phyloP scores from a whole-genome alignment of 92 coral and sea anemone species.

The Scolanthus callimorphus region DNA sequence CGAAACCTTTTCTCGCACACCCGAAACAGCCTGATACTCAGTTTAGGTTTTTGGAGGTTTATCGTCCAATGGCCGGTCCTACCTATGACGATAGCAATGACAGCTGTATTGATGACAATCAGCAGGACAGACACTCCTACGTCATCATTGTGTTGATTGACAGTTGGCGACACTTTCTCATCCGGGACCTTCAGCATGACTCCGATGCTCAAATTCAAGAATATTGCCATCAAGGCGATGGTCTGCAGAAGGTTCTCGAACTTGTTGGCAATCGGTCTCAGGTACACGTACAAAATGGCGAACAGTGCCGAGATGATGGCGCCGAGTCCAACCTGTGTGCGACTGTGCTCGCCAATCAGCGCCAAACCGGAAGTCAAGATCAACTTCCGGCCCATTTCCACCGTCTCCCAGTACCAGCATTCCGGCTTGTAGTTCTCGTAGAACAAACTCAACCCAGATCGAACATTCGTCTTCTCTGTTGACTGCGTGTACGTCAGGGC shows the following conservation, averaged over 20 bases:
- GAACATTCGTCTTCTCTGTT: background rate
- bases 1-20: no score
- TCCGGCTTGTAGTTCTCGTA: conserved; percentile 51
- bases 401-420: conserved; percentile 61
- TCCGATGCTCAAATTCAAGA: conserved; percentile 47
- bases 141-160: conserved; percentile 35
- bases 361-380: conserved; percentile 39
- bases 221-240: conserved; percentile 45
- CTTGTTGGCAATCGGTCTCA: conserved; percentile 38
- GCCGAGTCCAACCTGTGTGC: conserved; percentile 48
- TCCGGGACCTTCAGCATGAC: conserved; percentile 51
- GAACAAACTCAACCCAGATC: conserved; percentile 38
- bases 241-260: conserved; percentile 53
- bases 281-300: conserved; percentile 24
- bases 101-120: conserved; percentile 32
- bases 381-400: conserved; percentile 56
- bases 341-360: conserved; percentile 47
- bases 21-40: no score
- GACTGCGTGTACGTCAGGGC: conserved; percentile 1
- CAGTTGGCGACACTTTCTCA: conserved; percentile 22
- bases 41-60: no score
- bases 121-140: conserved; percentile 34
- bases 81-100: conserved; percentile 42
- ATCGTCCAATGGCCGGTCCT: no score
- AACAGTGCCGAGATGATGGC: conserved; percentile 41